Evolutionary conservation across 2,888 invertebrate genomes (phyloP).

Genomic region (Platycheirus albimanus): DNA sequence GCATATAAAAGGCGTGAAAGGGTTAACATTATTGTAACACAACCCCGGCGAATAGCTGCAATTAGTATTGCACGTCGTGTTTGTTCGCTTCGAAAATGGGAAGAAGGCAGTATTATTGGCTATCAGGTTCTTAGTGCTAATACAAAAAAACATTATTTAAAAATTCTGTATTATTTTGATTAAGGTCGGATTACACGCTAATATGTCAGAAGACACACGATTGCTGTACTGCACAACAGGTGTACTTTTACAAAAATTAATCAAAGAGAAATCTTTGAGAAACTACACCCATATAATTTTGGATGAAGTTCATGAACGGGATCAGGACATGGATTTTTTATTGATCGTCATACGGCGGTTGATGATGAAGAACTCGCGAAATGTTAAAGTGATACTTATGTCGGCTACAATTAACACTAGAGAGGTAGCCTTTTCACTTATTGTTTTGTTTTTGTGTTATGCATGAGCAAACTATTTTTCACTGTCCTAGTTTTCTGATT

Average conservation of each 20-base stretch:
- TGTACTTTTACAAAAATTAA: conserved; percentile 90
- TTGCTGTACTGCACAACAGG: conserved; percentile 95
- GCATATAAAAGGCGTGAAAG: conserved; percentile 85
- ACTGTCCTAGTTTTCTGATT: conserved; percentile 77
- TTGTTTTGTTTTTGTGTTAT: too few species aligned
- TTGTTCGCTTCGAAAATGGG: conserved; percentile 92
- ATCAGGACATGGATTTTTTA: conserved; percentile 95
- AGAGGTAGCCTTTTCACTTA: conserved; percentile 76
- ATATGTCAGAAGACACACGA: conserved; percentile 84
- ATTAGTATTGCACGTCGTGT: conserved; percentile 94
- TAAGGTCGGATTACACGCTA: conserved; percentile 78
- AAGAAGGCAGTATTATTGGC: conserved; percentile 91
- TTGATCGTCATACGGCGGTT: conserved; percentile 92
- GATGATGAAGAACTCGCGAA: conserved; percentile 85
- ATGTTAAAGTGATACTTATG: conserved; percentile 92
- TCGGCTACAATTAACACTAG: conserved; percentile 94
- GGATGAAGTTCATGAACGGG: conserved; percentile 97
- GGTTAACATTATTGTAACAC: conserved; percentile 96
- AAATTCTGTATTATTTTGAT: background rate
- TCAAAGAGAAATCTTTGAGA: conserved; percentile 87
- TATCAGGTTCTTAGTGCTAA: conserved; percentile 88
- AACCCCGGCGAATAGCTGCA: conserved; percentile 96
- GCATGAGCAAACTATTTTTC: too few species aligned
- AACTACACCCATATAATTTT: conserved; percentile 94
- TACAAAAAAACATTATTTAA: too few species aligned